Conservation (phyloP, 2,113 vertebrate species). For the Propithecus coquereli region DNA sequence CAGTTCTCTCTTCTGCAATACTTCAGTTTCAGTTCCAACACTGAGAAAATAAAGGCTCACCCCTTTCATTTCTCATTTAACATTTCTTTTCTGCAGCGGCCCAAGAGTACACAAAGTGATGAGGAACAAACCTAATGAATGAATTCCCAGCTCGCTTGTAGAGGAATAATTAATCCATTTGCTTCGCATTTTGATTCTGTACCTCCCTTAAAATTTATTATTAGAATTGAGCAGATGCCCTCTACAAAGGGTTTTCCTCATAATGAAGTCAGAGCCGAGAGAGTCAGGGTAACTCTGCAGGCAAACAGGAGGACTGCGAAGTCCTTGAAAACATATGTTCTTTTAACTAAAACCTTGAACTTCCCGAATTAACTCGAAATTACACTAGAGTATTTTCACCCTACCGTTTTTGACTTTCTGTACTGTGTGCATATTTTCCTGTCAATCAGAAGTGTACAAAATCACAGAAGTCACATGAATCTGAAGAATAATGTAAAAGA, state of each 20-base stretch:
- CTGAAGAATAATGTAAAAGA: neutral
- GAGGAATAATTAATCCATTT: conserved; percentile 67
- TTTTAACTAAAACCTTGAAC: conserved; percentile 46
- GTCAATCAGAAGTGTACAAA: neutral
- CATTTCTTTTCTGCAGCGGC: conserved; percentile 33
- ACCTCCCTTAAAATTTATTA: conserved; percentile 56
- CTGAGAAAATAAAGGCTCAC: neutral
- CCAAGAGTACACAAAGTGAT: conserved; percentile 32
- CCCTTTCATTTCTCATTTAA: conserved; percentile 52
- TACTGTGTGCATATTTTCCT: neutral
- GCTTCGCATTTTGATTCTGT: conserved; percentile 61
- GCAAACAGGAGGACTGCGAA: neutral
- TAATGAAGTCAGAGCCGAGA: conserved; percentile 36
- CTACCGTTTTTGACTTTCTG: neutral
- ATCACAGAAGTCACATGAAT: neutral
- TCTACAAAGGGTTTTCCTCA: conserved; percentile 47
- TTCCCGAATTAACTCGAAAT: conserved; percentile 52
- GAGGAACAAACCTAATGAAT: conserved; percentile 51
- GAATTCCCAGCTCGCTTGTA: conserved; percentile 52
- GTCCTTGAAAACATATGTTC: conserved; percentile 64
- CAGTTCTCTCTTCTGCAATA: conserved; percentile 2
- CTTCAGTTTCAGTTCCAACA: neutral
- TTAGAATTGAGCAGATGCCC: conserved; percentile 42
- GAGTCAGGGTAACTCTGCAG: conserved; percentile 19
- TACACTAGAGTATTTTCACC: neutral